These are phyloP conservation scores for Hymenochirus boettgeri DNA, from an alignment of 2,113 vertebrate species.

Conservation along the genomic window DNA sequence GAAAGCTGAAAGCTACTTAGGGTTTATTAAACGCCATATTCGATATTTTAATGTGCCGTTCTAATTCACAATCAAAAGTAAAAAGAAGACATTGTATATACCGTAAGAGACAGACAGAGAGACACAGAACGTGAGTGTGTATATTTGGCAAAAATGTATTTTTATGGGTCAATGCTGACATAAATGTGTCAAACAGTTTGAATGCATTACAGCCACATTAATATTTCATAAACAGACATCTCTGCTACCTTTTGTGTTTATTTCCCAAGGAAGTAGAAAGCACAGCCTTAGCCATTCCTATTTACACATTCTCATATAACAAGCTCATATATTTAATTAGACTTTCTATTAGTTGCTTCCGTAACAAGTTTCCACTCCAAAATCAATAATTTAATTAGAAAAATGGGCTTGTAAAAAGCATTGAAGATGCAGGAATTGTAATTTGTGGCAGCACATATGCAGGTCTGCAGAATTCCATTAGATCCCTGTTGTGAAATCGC, in stretches of 20 bases:
- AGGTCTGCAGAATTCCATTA: conserved; percentile 30
- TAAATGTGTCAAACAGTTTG: conserved; percentile 26
- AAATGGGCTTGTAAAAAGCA: conserved; percentile 30
- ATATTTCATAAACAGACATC: conserved; percentile 33
- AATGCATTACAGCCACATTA: conserved; percentile 25
- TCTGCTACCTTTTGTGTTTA: conserved; percentile 6
- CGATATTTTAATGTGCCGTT: no score
- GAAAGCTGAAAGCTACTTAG: no score
- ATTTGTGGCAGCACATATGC: not conserved
- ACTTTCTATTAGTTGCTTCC: conserved; percentile 33
- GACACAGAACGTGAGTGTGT: not conserved
- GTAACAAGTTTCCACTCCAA: conserved; percentile 33
- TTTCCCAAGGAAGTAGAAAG: conserved; percentile 19
- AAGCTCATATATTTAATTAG: conserved; percentile 30
- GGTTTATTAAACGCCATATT: no score
- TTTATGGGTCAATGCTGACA: conserved; percentile 12
- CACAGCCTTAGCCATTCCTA: conserved; percentile 10
- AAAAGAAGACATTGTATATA: not conserved
- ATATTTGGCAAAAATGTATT: no score
- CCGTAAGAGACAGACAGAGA: no score
- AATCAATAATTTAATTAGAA: conserved; percentile 44
- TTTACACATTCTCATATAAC: conserved; percentile 10
- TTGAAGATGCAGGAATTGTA: conserved; percentile 2
- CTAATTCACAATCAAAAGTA: not conserved
- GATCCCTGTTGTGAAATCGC: conserved; percentile 23